Conservation (phyloP, 2,888 invertebrate genomes). For the Alsophila aescularia region DNA sequence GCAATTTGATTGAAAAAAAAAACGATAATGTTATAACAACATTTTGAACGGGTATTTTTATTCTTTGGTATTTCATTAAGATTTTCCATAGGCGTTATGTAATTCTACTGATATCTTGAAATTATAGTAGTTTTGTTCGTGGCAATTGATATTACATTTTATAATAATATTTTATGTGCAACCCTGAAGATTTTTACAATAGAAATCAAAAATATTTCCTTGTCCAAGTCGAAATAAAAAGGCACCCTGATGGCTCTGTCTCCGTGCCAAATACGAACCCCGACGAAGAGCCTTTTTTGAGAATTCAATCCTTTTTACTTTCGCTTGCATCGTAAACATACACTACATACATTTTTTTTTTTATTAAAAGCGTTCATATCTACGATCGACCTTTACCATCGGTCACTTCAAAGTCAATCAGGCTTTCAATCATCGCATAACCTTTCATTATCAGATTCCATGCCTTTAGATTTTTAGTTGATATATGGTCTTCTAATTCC, state of each 20-base stretch:
- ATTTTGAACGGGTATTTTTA: too few relatives aligned
- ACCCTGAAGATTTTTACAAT: too few relatives aligned
- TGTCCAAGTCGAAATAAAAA: slow-evolving; percentile 10
- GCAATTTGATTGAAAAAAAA: too few relatives aligned
- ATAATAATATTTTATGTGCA: too few relatives aligned
- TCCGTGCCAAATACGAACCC: slow-evolving; percentile 11
- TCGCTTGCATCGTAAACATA: slow-evolving; percentile 22
- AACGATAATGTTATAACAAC: too few relatives aligned
- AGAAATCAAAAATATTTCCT: slow-evolving; percentile 8
- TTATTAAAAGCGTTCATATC: slow-evolving; percentile 21
- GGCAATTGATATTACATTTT: too few relatives aligned
- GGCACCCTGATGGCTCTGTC: slow-evolving; percentile 11
- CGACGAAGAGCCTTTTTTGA: slow-evolving; percentile 4
- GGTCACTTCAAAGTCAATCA: slow-evolving; percentile 35
- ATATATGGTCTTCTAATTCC: slow-evolving; percentile 69
- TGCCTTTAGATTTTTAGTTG: slow-evolving; percentile 59
- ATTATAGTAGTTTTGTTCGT: too few relatives aligned
- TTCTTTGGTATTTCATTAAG: too few relatives aligned
- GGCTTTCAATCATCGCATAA: slow-evolving; percentile 35
- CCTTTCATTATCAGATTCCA: slow-evolving; percentile 52
- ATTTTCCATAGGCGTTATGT: too few relatives aligned
- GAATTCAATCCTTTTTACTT: slow-evolving; percentile 19
- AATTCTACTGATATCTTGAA: too few relatives aligned
- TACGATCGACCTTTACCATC: slow-evolving; percentile 20
- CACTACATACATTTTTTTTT: slow-evolving; percentile 11